Base-by-base conservation (phyloP, 2,888 invertebrate genomes). In the Drosophila pseudotalamancana region DNA sequence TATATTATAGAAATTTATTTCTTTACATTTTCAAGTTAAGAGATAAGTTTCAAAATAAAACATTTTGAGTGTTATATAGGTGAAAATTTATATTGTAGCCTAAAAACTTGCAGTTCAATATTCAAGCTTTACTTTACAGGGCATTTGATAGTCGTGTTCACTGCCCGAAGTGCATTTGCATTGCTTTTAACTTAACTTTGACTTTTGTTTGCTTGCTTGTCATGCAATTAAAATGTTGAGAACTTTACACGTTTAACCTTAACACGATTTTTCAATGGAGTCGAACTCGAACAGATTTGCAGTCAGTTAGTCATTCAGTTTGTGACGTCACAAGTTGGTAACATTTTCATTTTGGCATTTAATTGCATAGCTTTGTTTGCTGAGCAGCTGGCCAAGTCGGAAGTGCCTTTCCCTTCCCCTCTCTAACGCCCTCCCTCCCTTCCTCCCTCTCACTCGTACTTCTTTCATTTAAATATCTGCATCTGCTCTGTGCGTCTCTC, bases 191-290 rank as follows among this genome's bases (percentile, higher is more conserved):
- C n/a, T 19, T 56, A 53, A 16, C 9, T 25, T 42, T 12, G 11
- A 16, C 25, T 23, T 42, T 25, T 42, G 29, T 39, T 50, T 54
- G 59, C 19, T 35, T 25, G 39, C 23, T 56, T 56, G 51, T 35
- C 50, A 43, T 55, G 71, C 66, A 65, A 66, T 75, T 73, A 62
- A 70, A 75, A 71, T 75, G 64, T 63, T 61, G 57, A 54, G 25
- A 72, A 51, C 62, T 71, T 62, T 71, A 68, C 72, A 85, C 72
- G 66, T 65, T 72, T 79, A 76, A 86, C 80, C 80, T 86, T 81
- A 86, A 81, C 84, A 81, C 65, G 60, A 83, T 79, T 81, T 55
- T 27, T 29, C 51, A 49, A 21, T 56, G 12, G 11, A 27, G 31
- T 31, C 29, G 5, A 19, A 11, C 8, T 18, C 49, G 40, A 4